Evolutionary conservation across 2,797 vertebrate species (phyloP).

Genomic region (Myiotriccus ornatus): DNA sequence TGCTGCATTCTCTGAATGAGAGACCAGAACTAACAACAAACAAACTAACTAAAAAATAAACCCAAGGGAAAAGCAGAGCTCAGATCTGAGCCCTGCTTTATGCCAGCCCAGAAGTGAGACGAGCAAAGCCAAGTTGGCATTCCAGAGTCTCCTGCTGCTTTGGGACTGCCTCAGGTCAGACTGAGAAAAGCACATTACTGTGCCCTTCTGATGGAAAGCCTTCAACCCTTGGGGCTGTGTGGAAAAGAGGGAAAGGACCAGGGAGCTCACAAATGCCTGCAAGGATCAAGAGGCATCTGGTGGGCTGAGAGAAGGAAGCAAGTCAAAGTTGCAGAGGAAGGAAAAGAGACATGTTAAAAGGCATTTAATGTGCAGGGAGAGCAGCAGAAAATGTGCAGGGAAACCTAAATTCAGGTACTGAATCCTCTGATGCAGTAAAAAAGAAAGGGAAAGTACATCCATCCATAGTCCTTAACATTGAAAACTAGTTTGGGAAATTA

Average conservation of each 20-base stretch:
- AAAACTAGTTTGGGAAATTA: not conserved
- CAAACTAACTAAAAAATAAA: not conserved
- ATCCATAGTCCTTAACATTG: not conserved
- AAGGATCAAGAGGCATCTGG: not conserved
- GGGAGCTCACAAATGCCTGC: not conserved
- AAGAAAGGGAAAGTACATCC: not conserved
- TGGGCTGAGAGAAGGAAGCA: not conserved
- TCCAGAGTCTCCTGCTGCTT: not conserved
- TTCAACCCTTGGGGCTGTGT: not conserved
- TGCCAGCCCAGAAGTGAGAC: not conserved
- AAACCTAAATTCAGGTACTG: not conserved
- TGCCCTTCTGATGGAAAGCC: not conserved
- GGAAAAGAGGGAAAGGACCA: not conserved
- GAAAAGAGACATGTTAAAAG: not conserved
- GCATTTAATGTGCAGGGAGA: not conserved
- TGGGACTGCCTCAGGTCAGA: not conserved
- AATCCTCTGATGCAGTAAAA: not conserved
- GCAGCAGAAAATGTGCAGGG: too few relatives aligned
- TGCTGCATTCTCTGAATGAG: not conserved
- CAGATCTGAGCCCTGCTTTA: not conserved
- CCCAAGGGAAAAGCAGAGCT: not conserved
- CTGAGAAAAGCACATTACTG: not conserved
- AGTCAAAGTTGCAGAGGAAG: not conserved
- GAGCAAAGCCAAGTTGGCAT: not conserved
- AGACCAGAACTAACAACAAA: not conserved